Percentiles rank a stretch among this genome's conserved stretches.
These are phyloP conservation scores for Epinotia demarniana DNA, from an alignment of 2,888 invertebrate species.

Conservation along the genomic window DNA sequence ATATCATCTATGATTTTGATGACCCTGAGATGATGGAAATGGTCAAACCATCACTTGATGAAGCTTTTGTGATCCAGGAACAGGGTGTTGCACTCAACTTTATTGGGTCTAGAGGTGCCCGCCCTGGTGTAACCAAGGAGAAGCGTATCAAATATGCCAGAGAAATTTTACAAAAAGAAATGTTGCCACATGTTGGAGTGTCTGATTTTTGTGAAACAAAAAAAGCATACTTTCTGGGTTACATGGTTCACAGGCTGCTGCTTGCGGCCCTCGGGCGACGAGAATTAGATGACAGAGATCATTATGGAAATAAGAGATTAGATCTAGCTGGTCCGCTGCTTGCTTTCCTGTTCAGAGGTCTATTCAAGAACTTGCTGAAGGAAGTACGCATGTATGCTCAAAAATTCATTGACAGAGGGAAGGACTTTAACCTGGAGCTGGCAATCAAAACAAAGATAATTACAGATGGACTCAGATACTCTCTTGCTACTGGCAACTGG, in stretches of 20 bases:
- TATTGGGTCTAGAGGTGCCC: constrained; percentile 98
- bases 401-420: constrained; percentile 99
- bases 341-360: constrained; percentile 97
- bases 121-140: constrained; percentile 99
- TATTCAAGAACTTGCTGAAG: constrained; percentile 98
- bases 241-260: constrained; percentile 99
- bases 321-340: constrained; percentile 98
- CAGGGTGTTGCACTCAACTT: constrained; percentile 99
- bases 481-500: constrained; percentile 99
- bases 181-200: constrained; percentile 99
- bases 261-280: constrained; percentile 97
- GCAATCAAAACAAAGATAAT: constrained; percentile 99
- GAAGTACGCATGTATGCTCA: constrained; percentile 99
- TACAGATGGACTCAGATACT: constrained; percentile 98
- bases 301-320: constrained; percentile 99
- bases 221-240: constrained; percentile 99
- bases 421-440: constrained; percentile 98
- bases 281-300: constrained; percentile 99
- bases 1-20: constrained; percentile 99
- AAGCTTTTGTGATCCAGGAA: constrained; percentile 99
- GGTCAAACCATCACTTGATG: constrained; percentile 99
- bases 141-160: constrained; percentile 99
- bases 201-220: constrained; percentile 99
- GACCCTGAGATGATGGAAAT: constrained; percentile 99
- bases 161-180: constrained; percentile 99